Conservation (phyloP, 2,797 vertebrate genomes). For the Staurois parvus region DNA sequence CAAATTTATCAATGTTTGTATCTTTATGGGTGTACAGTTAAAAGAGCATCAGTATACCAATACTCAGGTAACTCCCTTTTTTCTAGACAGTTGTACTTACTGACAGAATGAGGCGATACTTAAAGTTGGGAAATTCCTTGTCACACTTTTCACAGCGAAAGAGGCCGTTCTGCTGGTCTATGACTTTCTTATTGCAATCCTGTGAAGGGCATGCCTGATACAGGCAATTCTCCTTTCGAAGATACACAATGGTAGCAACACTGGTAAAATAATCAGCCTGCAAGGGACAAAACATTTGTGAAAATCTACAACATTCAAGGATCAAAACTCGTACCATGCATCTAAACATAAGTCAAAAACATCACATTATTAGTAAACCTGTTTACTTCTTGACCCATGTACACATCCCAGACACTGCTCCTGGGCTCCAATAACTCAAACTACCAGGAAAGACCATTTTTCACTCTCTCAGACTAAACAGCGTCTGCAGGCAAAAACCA, state of each 20-base stretch:
- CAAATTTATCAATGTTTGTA: too few species aligned
- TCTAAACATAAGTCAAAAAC: constrained; percentile 63
- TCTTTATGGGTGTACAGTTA: too few species aligned
- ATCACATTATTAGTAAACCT: constrained; percentile 63
- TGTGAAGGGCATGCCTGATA: constrained; percentile 94
- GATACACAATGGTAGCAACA: constrained; percentile 88
- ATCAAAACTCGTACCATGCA: constrained; percentile 4
- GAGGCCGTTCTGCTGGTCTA: constrained; percentile 95
- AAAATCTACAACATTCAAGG: not conserved
- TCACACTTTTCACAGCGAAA: constrained; percentile 97
- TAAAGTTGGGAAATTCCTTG: constrained; percentile 94
- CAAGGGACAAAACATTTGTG: constrained; percentile 3
- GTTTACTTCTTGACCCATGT: constrained; percentile 22
- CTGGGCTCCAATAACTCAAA: constrained; percentile 68
- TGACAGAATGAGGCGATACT: constrained; percentile 95
- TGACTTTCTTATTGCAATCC: constrained; percentile 97
- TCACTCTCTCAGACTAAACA: constrained; percentile 27
- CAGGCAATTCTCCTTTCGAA: constrained; percentile 94
- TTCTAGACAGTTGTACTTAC: constrained; percentile 77
- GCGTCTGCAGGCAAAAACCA: constrained; percentile 31
- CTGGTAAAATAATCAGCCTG: constrained; percentile 95
- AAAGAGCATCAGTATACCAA: too few species aligned
- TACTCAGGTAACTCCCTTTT: too few species aligned
- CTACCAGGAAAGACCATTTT: constrained; percentile 67
- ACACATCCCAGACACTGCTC: constrained; percentile 64